Evolutionary conservation across 2,888 invertebrate species (phyloP).

Genomic region (Amphipyra tragopoginis): DNA sequence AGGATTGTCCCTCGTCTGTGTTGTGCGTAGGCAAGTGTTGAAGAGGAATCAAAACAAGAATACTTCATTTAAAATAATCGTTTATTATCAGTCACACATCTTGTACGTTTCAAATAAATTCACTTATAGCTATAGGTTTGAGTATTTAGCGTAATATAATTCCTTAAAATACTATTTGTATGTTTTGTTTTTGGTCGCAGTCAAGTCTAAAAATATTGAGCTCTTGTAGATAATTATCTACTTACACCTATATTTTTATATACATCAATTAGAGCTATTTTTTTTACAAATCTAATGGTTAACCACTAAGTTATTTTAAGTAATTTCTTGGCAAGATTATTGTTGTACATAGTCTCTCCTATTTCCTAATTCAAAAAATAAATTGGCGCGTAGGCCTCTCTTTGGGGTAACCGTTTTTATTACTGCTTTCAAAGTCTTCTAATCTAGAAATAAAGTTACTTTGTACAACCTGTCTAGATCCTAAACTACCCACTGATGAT

Average conservation of each 20-base stretch:
- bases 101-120: constrained; percentile 1
- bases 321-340: neutral
- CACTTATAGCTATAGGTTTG: neutral
- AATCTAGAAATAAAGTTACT: constrained; percentile 72
- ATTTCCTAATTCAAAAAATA: constrained; percentile 51
- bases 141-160: neutral
- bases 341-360: no score
- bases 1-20: no score
- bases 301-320: no score
- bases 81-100: constrained; percentile 18
- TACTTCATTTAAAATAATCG: neutral
- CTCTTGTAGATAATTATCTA: neutral
- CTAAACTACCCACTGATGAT: constrained; percentile 78
- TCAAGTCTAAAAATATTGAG: constrained; percentile 24
- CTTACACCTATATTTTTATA: constrained; percentile 32
- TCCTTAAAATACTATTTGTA: neutral
- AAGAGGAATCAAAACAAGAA: neutral
- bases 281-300: neutral
- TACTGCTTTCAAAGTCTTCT: constrained; percentile 76
- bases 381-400: constrained; percentile 73
- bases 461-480: constrained; percentile 61
- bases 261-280: constrained; percentile 20
- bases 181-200: constrained; percentile 40
- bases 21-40: no score
- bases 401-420: constrained; percentile 74